Conservation (phyloP, 2,113 vertebrate species). For the Rhipidura dahli region DNA sequence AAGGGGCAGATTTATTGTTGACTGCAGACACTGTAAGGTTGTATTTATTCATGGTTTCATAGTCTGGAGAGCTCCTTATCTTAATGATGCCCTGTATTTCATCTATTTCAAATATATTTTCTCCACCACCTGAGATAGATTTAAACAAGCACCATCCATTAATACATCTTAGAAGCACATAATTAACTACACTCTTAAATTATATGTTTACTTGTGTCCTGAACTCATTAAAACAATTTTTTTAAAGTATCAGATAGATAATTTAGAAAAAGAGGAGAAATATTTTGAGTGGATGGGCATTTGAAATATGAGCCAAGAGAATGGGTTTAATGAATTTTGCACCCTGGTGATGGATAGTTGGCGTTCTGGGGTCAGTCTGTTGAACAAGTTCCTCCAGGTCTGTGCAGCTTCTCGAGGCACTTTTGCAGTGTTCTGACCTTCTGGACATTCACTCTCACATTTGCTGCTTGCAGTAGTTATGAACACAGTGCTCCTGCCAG, state of each 20-base stretch:
- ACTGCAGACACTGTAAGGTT: conserved; percentile 39
- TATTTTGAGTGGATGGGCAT: neutral
- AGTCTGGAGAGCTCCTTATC: conserved; percentile 57
- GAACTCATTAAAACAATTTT: neutral
- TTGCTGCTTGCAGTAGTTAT: neutral
- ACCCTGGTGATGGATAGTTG: neutral
- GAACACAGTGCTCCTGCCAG: neutral
- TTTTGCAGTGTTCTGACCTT: neutral
- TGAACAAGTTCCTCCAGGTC: neutral
- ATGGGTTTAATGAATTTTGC: neutral
- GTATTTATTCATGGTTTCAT: conserved; percentile 37
- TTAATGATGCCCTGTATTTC: conserved; percentile 40
- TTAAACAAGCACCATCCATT: neutral
- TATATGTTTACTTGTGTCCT: neutral
- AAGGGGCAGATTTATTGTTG: conserved; percentile 63
- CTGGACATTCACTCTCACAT: neutral
- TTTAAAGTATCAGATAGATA: neutral
- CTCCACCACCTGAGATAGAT: conserved; percentile 33
- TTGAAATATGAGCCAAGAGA: neutral
- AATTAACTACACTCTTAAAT: neutral
- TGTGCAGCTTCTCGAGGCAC: neutral
- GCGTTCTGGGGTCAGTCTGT: neutral
- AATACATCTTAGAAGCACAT: neutral
- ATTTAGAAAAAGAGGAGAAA: neutral
- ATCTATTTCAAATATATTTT: conserved; percentile 61